A percentile compares a stretch with the other conserved stretches of the same genome.
Evolutionary conservation across 2,113 vertebrate species (phyloP).

Genomic region (Myotis yumanensis): DNA sequence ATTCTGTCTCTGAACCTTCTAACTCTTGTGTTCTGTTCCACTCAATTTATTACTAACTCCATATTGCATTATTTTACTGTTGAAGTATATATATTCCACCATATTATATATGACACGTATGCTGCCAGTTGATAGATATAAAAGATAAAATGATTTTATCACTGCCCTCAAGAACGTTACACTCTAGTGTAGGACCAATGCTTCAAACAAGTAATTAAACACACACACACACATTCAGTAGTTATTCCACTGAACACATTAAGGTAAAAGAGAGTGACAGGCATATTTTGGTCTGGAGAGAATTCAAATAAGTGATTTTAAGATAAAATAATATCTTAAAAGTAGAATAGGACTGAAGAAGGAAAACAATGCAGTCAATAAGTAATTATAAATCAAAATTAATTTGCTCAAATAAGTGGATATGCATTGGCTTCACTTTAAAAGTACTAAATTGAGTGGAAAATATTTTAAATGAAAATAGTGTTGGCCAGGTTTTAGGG

Average conservation of each 20-base stretch:
- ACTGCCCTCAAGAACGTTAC: not conserved
- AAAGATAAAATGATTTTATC: not conserved
- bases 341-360: not conserved
- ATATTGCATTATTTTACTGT: not conserved
- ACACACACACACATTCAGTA: not conserved
- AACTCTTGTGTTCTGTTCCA: not conserved
- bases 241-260: not conserved
- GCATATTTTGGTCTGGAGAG: not conserved
- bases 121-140: not conserved
- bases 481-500: not conserved
- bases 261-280: not conserved
- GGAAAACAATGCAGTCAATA: not conserved
- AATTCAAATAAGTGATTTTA: not conserved
- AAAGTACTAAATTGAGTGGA: not conserved
- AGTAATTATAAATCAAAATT: not conserved
- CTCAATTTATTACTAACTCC: not conserved
- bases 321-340: not conserved
- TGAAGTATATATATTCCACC: not conserved
- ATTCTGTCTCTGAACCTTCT: not conserved
- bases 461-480: slow-evolving; percentile 44
- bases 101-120: not conserved
- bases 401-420: not conserved
- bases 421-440: not conserved
- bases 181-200: not conserved
- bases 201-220: not conserved